Base-by-base conservation (phyloP, 2,797 vertebrate species). In the Lacerta viridis region DNA sequence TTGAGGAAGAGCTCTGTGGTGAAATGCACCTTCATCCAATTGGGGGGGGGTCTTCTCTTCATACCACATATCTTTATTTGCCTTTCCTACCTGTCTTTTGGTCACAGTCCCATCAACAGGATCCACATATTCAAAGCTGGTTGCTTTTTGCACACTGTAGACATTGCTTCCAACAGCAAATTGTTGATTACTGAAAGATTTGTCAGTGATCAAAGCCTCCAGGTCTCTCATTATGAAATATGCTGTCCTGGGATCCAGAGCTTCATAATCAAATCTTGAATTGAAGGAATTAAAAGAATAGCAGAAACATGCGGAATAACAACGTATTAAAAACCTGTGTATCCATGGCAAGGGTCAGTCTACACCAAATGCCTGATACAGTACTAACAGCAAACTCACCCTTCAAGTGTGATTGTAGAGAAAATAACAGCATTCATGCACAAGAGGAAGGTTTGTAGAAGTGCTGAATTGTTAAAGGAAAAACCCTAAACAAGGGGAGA, bases 101-200 rank as follows among this genome's bases (percentile, higher is more conserved):
- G 98, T 97, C 94, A 99, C 99, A 2, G 97, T 98, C 93, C 99
- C 99, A 93, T 99, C 99, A 97, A 99, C 98, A 0, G 99, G 99
- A 97, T 99, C 99, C 84, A 98, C 97, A 85, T 99, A 99, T 94
- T 99, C 98, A 83, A 99, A 99, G 96, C 98, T 99, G 96, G 99
- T 98, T 3, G 98, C 97, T 97, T 97, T 98, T 87, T 99, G 98
- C 95, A 99, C 98, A 9, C 96, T 98, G 97, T 99, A 99, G 91
- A 99, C 95, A 68, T 96, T 97, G 94, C 94, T 98, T 87, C 98
- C 99, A 83, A 99, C 99, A 3, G 98, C 98, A 94, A 99, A 99
- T 96, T 99, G 99, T 96, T 99, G 99, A 94, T 96, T 98, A 78
- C 95, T 96, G 96, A 99, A 99, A 0, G 98, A 97, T 95, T 99